Conservation (phyloP, 2,113 vertebrate genomes). For the Leuciscus idus region DNA sequence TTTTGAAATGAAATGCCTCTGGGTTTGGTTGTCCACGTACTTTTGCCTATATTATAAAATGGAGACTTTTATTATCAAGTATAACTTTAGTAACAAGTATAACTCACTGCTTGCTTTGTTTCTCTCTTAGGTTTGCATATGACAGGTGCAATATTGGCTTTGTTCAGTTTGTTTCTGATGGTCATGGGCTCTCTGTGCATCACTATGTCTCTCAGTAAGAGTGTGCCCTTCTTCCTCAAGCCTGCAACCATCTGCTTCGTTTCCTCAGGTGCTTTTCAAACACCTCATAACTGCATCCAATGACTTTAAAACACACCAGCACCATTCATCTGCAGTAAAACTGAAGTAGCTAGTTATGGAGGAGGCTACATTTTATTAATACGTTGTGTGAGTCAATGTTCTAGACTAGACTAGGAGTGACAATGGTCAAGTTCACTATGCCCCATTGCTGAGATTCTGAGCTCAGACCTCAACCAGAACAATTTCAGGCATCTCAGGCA, state of each 20-base stretch:
- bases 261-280: slow-evolving; percentile 77
- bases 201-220: slow-evolving; percentile 87
- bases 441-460: slow-evolving; percentile 13
- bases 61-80: neutral
- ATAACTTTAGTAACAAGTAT: slow-evolving; percentile 47
- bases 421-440: neutral
- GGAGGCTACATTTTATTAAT: no score
- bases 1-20: neutral
- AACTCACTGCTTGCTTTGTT: slow-evolving; percentile 52
- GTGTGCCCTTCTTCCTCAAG: slow-evolving; percentile 85
- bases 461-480: neutral
- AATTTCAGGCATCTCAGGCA: neutral
- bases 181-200: slow-evolving; percentile 85
- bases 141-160: slow-evolving; percentile 79
- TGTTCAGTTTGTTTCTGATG: slow-evolving; percentile 83
- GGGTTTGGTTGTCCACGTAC: neutral
- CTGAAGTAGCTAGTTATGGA: neutral
- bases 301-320: neutral
- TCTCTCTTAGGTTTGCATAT: slow-evolving; percentile 78
- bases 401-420: neutral
- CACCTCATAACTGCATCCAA: neutral
- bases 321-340: neutral
- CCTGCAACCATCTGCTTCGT: slow-evolving; percentile 87
- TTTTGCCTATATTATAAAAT: slow-evolving; percentile 3
- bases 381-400: neutral